A percentile compares a stretch with the other conserved stretches of the same genome.
Evolutionary conservation across 2,797 vertebrate genomes (phyloP).

Genomic region (Borostomias antarcticus): DNA sequence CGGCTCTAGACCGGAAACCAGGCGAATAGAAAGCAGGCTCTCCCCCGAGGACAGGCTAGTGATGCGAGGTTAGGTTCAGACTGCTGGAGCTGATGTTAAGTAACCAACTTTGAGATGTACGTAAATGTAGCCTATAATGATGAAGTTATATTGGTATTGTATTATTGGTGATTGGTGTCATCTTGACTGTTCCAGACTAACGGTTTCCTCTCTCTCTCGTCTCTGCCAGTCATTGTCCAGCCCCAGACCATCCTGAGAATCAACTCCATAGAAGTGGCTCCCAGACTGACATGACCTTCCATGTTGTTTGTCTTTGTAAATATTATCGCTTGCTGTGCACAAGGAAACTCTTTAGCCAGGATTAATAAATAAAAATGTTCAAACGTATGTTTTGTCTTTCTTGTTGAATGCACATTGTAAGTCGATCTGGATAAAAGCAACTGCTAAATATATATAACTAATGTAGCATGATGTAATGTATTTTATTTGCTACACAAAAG

Average conservation of each 20-base stretch:
- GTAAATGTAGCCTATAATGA: too few species aligned
- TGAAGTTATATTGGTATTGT: too few species aligned
- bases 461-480: too few species aligned
- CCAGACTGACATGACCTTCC: conserved; percentile 60
- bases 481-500: background rate
- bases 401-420: too few species aligned
- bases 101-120: too few species aligned
- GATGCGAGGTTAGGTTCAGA: too few species aligned
- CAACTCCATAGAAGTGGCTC: conserved; percentile 78
- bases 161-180: background rate
- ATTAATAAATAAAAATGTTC: background rate
- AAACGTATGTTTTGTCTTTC: background rate
- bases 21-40: too few species aligned
- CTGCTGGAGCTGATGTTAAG: too few species aligned
- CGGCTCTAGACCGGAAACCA: too few species aligned
- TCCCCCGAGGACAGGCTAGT: too few species aligned
- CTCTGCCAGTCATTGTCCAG: conserved; percentile 66
- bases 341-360: background rate
- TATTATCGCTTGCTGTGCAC: background rate
- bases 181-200: background rate
- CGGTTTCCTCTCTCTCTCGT: background rate
- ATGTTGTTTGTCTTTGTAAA: conserved; percentile 2
- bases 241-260: conserved; percentile 80
- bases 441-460: too few species aligned
- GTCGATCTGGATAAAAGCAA: too few species aligned